A percentile compares a stretch with the other conserved stretches of the same genome.
Conservation (phyloP, 2,797 vertebrate species). For the Poeciliopsis presidionis region DNA sequence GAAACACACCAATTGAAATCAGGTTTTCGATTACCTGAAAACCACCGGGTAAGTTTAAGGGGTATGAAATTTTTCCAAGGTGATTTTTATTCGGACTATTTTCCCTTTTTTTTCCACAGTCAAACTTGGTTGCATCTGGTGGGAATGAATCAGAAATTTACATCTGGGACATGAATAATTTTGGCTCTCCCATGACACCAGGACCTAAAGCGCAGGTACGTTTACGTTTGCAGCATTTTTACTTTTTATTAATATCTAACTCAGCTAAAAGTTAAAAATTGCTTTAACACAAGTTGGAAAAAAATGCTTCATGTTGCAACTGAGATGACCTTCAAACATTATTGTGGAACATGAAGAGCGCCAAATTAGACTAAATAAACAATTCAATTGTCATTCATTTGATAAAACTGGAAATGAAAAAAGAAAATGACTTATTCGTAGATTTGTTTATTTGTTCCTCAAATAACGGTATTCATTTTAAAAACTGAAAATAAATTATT, state of each 20-base stretch:
- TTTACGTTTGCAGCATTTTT: background rate
- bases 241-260: too few relatives aligned
- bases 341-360: too few relatives aligned
- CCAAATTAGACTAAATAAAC: too few relatives aligned
- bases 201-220: conserved; percentile 92
- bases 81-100: background rate
- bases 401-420: too few relatives aligned
- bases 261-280: background rate
- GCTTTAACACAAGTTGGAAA: too few relatives aligned
- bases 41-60: background rate
- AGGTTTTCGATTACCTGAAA: background rate
- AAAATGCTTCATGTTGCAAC: background rate
- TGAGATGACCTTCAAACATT: background rate
- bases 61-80: background rate
- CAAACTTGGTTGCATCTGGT: conserved; percentile 94
- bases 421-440: too few relatives aligned
- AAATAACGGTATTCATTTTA: too few relatives aligned
- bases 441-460: too few relatives aligned
- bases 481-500: too few relatives aligned
- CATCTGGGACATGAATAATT: conserved; percentile 98
- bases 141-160: conserved; percentile 99
- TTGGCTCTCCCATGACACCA: conserved; percentile 95
- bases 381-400: too few relatives aligned
- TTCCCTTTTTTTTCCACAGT: conserved; percentile 67
- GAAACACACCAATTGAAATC: too few relatives aligned